Evolutionary conservation across 2,797 vertebrate genomes (phyloP).

Genomic region (Serranus cabrilla): DNA sequence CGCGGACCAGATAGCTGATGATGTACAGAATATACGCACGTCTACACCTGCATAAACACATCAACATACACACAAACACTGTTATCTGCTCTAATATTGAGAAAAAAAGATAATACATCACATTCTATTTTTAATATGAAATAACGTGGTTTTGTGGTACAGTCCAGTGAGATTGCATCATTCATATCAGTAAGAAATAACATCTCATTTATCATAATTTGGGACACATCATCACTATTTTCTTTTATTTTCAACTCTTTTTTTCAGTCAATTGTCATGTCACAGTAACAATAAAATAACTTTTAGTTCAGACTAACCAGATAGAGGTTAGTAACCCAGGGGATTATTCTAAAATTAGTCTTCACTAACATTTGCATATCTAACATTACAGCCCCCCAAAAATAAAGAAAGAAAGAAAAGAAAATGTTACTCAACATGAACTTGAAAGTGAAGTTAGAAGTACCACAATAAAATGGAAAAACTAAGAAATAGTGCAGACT

Average conservation of each 20-base stretch:
- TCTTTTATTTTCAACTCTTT: constrained; percentile 1
- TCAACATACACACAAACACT: not conserved
- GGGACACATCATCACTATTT: not conserved
- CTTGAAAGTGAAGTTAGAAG: not conserved
- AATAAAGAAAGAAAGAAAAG: not conserved
- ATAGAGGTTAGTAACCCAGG: not conserved
- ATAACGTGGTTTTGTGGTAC: not conserved
- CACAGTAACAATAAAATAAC: too few relatives aligned
- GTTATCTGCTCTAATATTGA: not conserved
- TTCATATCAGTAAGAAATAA: not conserved
- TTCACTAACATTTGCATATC: not conserved
- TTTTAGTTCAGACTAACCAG: not conserved
- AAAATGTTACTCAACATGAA: not conserved
- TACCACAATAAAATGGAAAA: not conserved
- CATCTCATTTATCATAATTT: not conserved
- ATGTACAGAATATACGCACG: constrained; percentile 82
- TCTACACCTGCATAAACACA: not conserved
- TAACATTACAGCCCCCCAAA: not conserved
- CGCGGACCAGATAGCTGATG: constrained; percentile 96
- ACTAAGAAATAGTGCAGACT: not conserved
- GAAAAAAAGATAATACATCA: not conserved
- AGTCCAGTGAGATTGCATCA: not conserved
- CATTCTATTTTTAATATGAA: not conserved
- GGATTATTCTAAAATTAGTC: not conserved
- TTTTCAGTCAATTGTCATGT: not conserved